A percentile compares a stretch with the other conserved stretches of the same genome.
Evolutionary conservation across 2,888 invertebrate genomes (phyloP).

Genomic region (Lordiphosa fenestrarum): DNA sequence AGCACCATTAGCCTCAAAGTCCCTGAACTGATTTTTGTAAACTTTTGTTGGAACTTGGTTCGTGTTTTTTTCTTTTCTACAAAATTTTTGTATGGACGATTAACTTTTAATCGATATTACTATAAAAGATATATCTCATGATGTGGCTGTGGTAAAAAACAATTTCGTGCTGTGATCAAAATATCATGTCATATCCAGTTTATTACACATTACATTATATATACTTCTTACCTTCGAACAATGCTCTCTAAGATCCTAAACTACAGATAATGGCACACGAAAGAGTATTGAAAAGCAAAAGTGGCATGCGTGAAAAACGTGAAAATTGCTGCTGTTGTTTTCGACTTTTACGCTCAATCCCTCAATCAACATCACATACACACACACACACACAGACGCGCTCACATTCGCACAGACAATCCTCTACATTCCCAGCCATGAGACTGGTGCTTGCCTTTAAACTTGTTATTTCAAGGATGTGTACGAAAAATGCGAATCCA

Average conservation of each 20-base stretch:
- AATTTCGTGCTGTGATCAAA: too few relatives aligned
- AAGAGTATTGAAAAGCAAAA: slow-evolving; percentile 49
- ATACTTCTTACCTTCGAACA: too few relatives aligned
- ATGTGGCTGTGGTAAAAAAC: too few relatives aligned
- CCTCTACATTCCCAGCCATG: slow-evolving; percentile 25
- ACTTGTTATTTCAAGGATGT: slow-evolving; percentile 73
- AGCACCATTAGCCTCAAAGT: too few relatives aligned
- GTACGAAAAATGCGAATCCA: slow-evolving; percentile 30
- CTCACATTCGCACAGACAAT: slow-evolving; percentile 28
- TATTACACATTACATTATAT: too few relatives aligned
- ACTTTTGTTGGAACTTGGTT: too few relatives aligned
- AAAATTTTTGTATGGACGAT: too few relatives aligned
- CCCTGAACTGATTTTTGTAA: too few relatives aligned
- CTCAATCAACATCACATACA: slow-evolving; percentile 60
- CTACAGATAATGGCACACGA: not conserved
- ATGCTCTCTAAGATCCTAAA: not conserved
- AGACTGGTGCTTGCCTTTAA: slow-evolving; percentile 62
- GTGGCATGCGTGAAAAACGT: slow-evolving; percentile 62
- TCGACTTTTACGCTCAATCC: slow-evolving; percentile 71
- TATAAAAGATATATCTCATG: too few relatives aligned
- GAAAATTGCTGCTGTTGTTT: slow-evolving; percentile 55
- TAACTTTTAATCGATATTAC: too few relatives aligned
- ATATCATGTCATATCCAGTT: too few relatives aligned
- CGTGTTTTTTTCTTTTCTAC: too few relatives aligned
- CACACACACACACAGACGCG: not conserved